Evolutionary conservation across 2,113 vertebrate genomes (phyloP), one percentile per base, ranked within the genome.

Genomic region (Amblyopsis rosae): DNA sequence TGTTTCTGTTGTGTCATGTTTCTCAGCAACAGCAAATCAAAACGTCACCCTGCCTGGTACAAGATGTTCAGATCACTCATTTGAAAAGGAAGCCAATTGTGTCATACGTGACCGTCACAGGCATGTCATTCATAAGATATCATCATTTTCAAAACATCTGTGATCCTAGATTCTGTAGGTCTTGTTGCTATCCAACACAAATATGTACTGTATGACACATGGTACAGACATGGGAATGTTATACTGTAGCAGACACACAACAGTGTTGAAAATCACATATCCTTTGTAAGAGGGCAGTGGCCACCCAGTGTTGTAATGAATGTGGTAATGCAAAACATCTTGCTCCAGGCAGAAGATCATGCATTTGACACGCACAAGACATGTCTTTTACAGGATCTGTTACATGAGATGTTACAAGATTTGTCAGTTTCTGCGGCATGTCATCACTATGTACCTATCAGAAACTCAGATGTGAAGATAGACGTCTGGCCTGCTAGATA

Each of bases 401-500:
- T 48, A 13, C 35, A 66, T 32, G 33, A 26, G 60, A 50, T 11
- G 49, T 32, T 12, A 57, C 55, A 0, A 17, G 26, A 26, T 26
- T 6, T 9, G 62, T 11, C 12, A 12, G 58, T 75, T 75, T 58
- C 72, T 9, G 17, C 0, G 3, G 41, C 63, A 26, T 81, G 71
- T 70, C 69, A 71, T 80, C 70, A 69, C 46, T 9, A 7, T 32
- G 47, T 12, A n/a, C 10, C 1, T 15, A 26, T 19, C 35, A 56
- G 59, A 33, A 9, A 12, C 48, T 16, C 12, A 7, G 35, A 7
- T 8, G 4, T 41, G 35, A 8, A 41, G 35, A 0, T 12, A 12
- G 3, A 33, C 0, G 8, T n/a, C 66, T 79, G 63, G 76, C 56
- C 72, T 68, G 16, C 12, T 48, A 48, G 60, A 50, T 19, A 56